Evolutionary conservation across 2,113 vertebrate species (phyloP).

Genomic region (Herpailurus yagouaroundi): DNA sequence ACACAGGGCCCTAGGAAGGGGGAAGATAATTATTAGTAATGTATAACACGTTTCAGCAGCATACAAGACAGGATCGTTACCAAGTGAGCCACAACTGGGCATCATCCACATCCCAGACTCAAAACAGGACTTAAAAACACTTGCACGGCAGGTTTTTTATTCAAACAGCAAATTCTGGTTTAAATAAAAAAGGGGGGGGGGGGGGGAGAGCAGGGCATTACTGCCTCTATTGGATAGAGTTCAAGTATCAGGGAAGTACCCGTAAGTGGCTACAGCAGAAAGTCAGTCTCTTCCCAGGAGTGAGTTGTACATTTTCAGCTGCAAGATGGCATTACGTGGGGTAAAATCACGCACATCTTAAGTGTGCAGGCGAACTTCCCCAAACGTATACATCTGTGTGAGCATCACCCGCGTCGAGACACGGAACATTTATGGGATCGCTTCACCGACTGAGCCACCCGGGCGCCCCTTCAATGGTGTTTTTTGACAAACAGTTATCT

Average conservation of each 20-base stretch:
- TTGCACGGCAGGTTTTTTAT: not conserved
- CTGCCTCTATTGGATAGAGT: not conserved
- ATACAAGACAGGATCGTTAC: not conserved
- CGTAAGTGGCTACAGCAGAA: not conserved
- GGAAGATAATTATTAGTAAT: not conserved
- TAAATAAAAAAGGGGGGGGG: not conserved
- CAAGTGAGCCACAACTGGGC: not conserved
- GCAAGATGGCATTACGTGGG: not conserved
- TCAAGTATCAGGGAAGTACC: not conserved
- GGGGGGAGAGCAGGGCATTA: not conserved
- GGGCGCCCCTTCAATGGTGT: not conserved
- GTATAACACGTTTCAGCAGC: fast-evolving
- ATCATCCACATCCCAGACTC: not conserved
- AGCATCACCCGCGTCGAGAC: not conserved
- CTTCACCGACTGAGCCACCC: no score
- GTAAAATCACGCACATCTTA: not conserved
- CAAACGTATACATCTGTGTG: not conserved
- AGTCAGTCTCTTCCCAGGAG: not conserved
- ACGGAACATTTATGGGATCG: not conserved
- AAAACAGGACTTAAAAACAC: not conserved
- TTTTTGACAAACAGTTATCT: not conserved
- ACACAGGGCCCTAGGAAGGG: not conserved
- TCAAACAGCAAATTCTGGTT: not conserved
- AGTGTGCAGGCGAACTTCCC: not conserved
- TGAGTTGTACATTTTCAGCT: not conserved